Conservation (phyloP, 2,888 invertebrate genomes). For the Epinotia bilunana region DNA sequence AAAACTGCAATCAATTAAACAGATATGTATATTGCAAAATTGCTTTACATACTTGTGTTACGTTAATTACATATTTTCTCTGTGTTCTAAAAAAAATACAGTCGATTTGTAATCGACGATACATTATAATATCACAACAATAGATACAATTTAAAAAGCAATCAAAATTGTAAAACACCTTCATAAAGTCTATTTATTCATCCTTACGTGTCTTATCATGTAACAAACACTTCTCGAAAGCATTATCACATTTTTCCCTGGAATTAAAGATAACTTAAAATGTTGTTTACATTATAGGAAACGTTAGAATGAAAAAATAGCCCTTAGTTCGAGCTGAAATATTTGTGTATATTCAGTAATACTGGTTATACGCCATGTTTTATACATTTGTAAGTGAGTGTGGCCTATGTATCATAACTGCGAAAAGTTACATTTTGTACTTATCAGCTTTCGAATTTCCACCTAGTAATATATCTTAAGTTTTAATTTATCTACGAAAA, state of each 20-base stretch:
- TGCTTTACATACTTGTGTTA: too few relatives aligned
- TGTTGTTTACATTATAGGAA: too few relatives aligned
- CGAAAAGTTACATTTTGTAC: constrained; percentile 39
- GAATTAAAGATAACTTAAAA: too few relatives aligned
- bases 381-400: constrained; percentile 42
- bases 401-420: constrained; percentile 45
- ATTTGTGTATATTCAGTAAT: constrained; percentile 19
- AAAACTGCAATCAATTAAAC: background rate
- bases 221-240: too few relatives aligned
- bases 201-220: too few relatives aligned
- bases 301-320: too few relatives aligned
- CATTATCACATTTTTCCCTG: too few relatives aligned
- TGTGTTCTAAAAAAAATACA: background rate
- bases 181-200: background rate
- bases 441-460: constrained; percentile 40
- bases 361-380: constrained; percentile 37
- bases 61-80: background rate
- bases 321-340: background rate
- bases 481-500: constrained; percentile 50
- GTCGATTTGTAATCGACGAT: background rate
- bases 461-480: constrained; percentile 45
- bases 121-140: background rate
- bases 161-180: constrained; percentile 5
- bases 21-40: too few relatives aligned
- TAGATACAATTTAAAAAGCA: background rate